phyloP scores from a whole-genome alignment of 2,113 vertebrate genomes.

The Vimba vimba region DNA sequence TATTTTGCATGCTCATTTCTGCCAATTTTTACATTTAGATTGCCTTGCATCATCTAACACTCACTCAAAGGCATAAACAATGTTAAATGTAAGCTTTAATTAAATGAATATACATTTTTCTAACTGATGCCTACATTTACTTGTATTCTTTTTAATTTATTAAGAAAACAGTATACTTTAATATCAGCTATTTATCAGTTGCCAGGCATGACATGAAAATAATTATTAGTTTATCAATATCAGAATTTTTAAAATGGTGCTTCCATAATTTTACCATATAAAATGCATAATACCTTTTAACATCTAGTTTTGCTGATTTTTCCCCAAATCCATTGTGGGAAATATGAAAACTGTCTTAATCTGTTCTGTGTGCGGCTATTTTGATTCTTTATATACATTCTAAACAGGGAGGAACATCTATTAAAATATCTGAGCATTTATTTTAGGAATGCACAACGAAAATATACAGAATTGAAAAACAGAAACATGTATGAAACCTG shows the following conservation, averaged over 20 bases:
- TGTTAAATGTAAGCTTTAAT: neutral
- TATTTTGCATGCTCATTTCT: neutral
- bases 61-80: neutral
- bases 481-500: constrained; percentile 5
- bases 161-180: neutral
- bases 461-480: constrained; percentile 8
- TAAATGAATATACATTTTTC: neutral
- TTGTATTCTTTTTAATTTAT: neutral
- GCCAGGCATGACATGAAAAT: neutral
- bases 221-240: neutral
- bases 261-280: neutral
- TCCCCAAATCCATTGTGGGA: neutral
- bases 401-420: neutral
- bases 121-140: neutral
- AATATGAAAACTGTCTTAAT: neutral
- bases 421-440: constrained; percentile 52
- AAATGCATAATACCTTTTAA: neutral
- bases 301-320: neutral
- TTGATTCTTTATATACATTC: neutral
- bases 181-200: neutral
- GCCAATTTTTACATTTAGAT: neutral
- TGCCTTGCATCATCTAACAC: neutral
- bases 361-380: neutral
- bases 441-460: constrained; percentile 34
- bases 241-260: neutral